These are phyloP conservation scores for Mustelus asterias DNA, from an alignment of 2,113 vertebrate genomes.

Conservation along the genomic window DNA sequence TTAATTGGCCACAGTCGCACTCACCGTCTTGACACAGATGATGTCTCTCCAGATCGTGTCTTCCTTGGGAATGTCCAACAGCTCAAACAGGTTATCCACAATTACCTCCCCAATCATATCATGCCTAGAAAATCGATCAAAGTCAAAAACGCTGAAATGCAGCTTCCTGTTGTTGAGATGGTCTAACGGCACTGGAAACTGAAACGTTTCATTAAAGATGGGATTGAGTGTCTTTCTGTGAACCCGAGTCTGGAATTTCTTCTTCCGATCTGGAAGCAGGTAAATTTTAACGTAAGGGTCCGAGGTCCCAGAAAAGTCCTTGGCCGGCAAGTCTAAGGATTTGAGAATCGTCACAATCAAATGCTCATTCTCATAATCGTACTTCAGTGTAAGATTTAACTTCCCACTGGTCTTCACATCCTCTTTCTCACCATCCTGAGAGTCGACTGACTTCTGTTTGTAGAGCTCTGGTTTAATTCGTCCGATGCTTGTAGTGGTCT, in stretches of 20 bases:
- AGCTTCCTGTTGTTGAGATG: slow-evolving; percentile 88
- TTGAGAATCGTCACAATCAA: slow-evolving; percentile 85
- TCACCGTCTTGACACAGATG: slow-evolving; percentile 85
- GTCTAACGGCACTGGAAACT: slow-evolving; percentile 84
- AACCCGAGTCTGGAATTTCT: slow-evolving; percentile 95
- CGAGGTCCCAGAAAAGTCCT: slow-evolving; percentile 90
- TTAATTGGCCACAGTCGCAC: slow-evolving; percentile 50
- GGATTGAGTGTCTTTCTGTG: slow-evolving; percentile 96
- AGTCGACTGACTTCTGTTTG: slow-evolving; percentile 96
- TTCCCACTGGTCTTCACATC: slow-evolving; percentile 85
- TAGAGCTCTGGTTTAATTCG: slow-evolving; percentile 96
- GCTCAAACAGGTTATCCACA: slow-evolving; percentile 96
- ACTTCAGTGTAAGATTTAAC: slow-evolving; percentile 82
- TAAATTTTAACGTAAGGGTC: slow-evolving; percentile 98
- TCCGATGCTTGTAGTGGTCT: slow-evolving; percentile 88
- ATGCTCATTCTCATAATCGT: slow-evolving; percentile 87
- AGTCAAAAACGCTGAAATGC: slow-evolving; percentile 96
- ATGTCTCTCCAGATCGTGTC: slow-evolving; percentile 96
- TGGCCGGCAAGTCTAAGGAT: slow-evolving; percentile 88
- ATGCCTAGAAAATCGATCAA: slow-evolving; percentile 97
- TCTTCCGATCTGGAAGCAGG: slow-evolving; percentile 91
- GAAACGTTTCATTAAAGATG: slow-evolving; percentile 84
- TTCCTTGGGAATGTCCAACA: slow-evolving; percentile 90
- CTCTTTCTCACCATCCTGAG: slow-evolving; percentile 70
- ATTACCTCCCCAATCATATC: slow-evolving; percentile 98